These are phyloP conservation scores for Tragelaphus strepsiceros DNA, from an alignment of 2,113 vertebrate genomes.

Conservation along the genomic window DNA sequence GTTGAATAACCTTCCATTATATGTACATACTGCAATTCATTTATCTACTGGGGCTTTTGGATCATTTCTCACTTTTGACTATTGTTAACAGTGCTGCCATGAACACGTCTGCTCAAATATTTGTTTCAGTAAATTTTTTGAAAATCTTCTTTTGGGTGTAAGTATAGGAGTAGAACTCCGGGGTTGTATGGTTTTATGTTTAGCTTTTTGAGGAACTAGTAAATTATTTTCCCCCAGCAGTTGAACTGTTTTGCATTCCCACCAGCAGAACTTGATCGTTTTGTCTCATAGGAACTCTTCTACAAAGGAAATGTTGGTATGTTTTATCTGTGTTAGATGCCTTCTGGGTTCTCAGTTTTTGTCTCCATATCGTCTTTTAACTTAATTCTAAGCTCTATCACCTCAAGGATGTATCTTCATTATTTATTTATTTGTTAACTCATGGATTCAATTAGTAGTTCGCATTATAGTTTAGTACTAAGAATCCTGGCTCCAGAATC, in stretches of 20 bases:
- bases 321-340: not conserved
- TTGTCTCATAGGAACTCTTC: not conserved
- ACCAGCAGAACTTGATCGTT: not conserved
- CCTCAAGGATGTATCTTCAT: not conserved
- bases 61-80: not conserved
- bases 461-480: not conserved
- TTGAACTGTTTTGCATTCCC: not conserved
- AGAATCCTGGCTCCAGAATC: not conserved
- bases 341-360: not conserved
- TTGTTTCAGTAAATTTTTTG: not conserved
- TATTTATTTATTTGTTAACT: not conserved
- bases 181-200: not conserved
- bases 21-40: too few relatives aligned
- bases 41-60: not conserved
- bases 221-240: not conserved
- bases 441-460: not conserved
- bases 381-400: not conserved
- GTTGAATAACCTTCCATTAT: not conserved
- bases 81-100: not conserved
- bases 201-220: not conserved
- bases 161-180: not conserved
- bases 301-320: not conserved
- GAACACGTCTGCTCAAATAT: not conserved
- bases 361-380: not conserved
- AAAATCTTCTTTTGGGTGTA: not conserved